Evolutionary conservation across 2,797 vertebrate species (phyloP), one percentile per base, ranked within the genome.

Genomic region (Dryobates pubescens): DNA sequence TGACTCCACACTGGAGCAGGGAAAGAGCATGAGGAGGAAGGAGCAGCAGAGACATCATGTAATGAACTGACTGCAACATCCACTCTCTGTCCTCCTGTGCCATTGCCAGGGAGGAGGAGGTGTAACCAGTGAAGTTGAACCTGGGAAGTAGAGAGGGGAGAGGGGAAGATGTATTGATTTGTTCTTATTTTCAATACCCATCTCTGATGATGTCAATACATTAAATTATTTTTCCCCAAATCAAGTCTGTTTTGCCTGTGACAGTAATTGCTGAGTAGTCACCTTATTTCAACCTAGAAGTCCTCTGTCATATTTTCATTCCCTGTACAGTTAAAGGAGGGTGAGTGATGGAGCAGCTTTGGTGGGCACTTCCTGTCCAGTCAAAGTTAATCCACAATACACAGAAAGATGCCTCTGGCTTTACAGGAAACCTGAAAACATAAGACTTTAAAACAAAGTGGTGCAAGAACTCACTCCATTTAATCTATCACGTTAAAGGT

Each of bases 31-130:
- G 13, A 78, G 18, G 32, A 49, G 15, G 12, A 57, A 63, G 17
- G 6, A 70, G 6, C 3, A 13, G 17, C 29, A 72, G 45, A 76
- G n/a, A 54, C 6, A 57, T 13, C 1, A 3, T 45, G 17, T 16
- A 38, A 63, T 13, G 11, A 59, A 29, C 7, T 30, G 24, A 61
- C 22, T 1, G 2, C 51, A 72, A 27, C 3, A n/a, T 3, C 17
- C 51, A 61, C 11, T 59, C 34, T 22, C 17, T 1, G 1, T 32
- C 24, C 23, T 22, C 19, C 58, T 67, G 41, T 0, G 0, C 29
- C 2, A 3, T 36, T 58, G 5, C 0, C 8, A 2, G 11, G 30
- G 26, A 68, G 12, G 30, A 73, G 10, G 11, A 2, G 56, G 38
- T 61, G 65, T 57, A 32, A 81, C 2, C 0, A 3, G 13, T 26